Evolutionary conservation across 2,888 invertebrate genomes (phyloP).

Genomic region (Dermolepida albohirtum): DNA sequence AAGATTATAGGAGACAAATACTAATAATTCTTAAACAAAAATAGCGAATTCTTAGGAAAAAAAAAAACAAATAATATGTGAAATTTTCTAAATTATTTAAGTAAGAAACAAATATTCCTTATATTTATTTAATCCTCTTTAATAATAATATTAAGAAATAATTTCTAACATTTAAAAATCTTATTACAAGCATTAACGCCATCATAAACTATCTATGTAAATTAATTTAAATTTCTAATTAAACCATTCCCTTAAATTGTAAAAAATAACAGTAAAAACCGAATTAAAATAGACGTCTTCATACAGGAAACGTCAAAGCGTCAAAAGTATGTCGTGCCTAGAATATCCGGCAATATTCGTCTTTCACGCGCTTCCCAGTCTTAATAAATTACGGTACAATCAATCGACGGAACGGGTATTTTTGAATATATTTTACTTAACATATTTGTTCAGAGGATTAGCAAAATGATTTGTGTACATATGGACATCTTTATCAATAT

Average conservation of each 20-base stretch:
- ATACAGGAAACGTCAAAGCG: slow-evolving; percentile 26
- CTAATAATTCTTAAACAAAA: too few relatives aligned
- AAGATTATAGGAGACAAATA: too few relatives aligned
- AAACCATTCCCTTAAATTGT: neutral
- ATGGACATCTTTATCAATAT: too few relatives aligned
- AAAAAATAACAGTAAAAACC: slow-evolving; percentile 31
- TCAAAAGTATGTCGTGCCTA: slow-evolving; percentile 22
- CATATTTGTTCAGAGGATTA: too few relatives aligned
- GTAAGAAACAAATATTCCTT: too few relatives aligned
- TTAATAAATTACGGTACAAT: neutral
- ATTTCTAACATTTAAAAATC: neutral
- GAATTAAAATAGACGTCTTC: slow-evolving; percentile 24
- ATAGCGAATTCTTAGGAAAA: too few relatives aligned
- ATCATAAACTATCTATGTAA: neutral
- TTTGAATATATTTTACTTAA: too few relatives aligned
- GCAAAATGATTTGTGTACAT: too few relatives aligned
- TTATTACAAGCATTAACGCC: neutral
- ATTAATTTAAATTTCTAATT: slow-evolving; percentile 24
- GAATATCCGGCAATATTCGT: slow-evolving; percentile 17
- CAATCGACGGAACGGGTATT: neutral
- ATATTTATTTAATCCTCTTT: too few relatives aligned
- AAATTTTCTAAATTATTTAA: too few relatives aligned
- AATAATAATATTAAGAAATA: too few relatives aligned
- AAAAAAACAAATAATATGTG: too few relatives aligned
- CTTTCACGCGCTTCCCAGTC: neutral